A percentile compares a stretch with the other conserved stretches of the same genome.
These are phyloP conservation scores for Petroica traversi DNA, from an alignment of 2,113 vertebrate species.

Conservation along the genomic window DNA sequence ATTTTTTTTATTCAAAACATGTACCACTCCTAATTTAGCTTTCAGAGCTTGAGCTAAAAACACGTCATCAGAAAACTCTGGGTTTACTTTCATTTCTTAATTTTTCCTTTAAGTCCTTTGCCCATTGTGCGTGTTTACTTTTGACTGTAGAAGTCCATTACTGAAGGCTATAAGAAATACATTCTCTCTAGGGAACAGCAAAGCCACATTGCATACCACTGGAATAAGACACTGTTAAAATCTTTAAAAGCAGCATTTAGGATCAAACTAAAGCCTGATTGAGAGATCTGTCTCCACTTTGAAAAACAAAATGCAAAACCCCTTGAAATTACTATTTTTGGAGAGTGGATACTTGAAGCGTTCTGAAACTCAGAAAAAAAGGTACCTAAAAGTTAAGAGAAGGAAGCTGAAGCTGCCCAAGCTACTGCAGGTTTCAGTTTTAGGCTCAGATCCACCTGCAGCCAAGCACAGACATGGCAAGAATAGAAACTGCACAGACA, in stretches of 20 bases:
- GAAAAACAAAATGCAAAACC: background rate
- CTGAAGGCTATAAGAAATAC: background rate
- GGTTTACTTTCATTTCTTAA: background rate
- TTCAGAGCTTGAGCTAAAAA: background rate
- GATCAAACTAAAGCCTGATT: background rate
- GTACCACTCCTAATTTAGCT: background rate
- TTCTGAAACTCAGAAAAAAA: background rate
- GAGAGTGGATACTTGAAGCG: background rate
- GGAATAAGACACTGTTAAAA: conserved; percentile 43
- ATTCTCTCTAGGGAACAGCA: background rate
- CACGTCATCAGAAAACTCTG: background rate
- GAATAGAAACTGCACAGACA: background rate
- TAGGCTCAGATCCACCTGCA: background rate
- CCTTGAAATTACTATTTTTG: background rate
- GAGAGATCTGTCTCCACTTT: background rate
- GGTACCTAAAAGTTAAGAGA: background rate
- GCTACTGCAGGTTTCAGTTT: background rate
- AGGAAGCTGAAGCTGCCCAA: background rate
- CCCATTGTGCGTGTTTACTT: conserved; percentile 9
- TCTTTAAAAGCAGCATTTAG: conserved; percentile 39
- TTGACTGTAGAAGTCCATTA: background rate
- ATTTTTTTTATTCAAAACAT: background rate
- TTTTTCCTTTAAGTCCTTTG: background rate
- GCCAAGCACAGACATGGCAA: background rate
- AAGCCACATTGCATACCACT: background rate